phyloP scores from a whole-genome alignment of 1,140 invertebrate species.

The Euschistus heros region DNA sequence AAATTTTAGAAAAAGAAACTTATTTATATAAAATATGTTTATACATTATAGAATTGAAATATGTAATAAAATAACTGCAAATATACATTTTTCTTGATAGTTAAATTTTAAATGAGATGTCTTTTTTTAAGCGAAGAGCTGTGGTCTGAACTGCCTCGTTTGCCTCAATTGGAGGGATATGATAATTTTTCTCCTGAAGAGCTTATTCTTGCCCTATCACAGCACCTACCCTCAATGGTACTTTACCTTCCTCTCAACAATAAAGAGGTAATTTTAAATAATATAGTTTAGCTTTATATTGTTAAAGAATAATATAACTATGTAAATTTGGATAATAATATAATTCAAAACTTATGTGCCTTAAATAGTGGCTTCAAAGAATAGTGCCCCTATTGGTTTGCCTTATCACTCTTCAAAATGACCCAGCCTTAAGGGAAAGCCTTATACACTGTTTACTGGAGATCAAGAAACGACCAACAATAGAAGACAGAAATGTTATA shows the following conservation, averaged over 20 bases:
- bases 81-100: too few relatives aligned
- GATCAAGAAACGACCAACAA: constrained; percentile 61
- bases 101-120: too few relatives aligned
- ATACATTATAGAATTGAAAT: too few relatives aligned
- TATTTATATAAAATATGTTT: too few relatives aligned
- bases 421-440: constrained; percentile 48
- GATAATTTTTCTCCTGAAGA: background rate
- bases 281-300: background rate
- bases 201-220: background rate
- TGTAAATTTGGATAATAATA: background rate
- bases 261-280: constrained; percentile 6
- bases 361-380: constrained; percentile 32
- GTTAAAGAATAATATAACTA: background rate
- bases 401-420: constrained; percentile 50
- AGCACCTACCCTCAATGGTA: background rate
- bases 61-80: too few relatives aligned
- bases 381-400: constrained; percentile 58
- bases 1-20: too few relatives aligned
- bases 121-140: background rate
- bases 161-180: constrained; percentile 1
- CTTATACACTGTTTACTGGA: constrained; percentile 61
- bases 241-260: background rate
- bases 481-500: constrained; percentile 57
- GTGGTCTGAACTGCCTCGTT: constrained; percentile 3
- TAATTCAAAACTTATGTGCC: background rate